Evolutionary conservation across 2,113 vertebrate genomes (phyloP), one percentile per base, ranked within the genome.

Genomic region (Chaetops frenatus): DNA sequence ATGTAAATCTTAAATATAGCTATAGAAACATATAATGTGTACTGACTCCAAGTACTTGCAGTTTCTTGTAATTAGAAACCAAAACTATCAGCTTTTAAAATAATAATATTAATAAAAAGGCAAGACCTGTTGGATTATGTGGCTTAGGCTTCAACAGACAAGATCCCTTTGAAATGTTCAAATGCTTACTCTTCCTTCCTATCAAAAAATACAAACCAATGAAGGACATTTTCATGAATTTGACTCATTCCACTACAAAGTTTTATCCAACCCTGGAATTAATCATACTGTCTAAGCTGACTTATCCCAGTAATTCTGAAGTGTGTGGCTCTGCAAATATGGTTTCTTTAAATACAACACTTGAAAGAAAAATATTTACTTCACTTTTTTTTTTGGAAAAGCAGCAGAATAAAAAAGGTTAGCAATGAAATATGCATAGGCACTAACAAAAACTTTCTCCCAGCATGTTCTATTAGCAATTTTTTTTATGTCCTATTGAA

Each of bases 371-470:
- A 95, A 92, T 72, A 48, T 86, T 78, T 92, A 80, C 50, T 65
- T 81, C 10, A 7, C 2, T 8, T 58, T 36, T 62, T n/a, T 57
- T 78, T 57, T 40, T 45, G 4, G 25, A 70, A 88, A 81, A 74
- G 8, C 15, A 84, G 15, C 11, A 83, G 15, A 85, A 71, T 50
- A 62, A 93, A 66, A 83, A 81, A 81, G 29, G 9, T 93, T 92
- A 47, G 22, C 67, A 91, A 88, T 94, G 42, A 93, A 90, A 96
- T 94, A 87, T 78, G 40, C 56, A 78, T 81, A 91, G 94, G 18
- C 64, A 86, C 47, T 88, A 93, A n/a, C 60, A 87, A 31, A 82
- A 86, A 64, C 12, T 69, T 94, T 88, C 81, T 90, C 15, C 10
- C 33, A 89, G 73, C 11, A 42, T 48, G 65, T n/a, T 80, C 31